phyloP scores from a whole-genome alignment of 30 jellyfish, hydroid and myxozoan species.

The Sanderia malayensis region DNA sequence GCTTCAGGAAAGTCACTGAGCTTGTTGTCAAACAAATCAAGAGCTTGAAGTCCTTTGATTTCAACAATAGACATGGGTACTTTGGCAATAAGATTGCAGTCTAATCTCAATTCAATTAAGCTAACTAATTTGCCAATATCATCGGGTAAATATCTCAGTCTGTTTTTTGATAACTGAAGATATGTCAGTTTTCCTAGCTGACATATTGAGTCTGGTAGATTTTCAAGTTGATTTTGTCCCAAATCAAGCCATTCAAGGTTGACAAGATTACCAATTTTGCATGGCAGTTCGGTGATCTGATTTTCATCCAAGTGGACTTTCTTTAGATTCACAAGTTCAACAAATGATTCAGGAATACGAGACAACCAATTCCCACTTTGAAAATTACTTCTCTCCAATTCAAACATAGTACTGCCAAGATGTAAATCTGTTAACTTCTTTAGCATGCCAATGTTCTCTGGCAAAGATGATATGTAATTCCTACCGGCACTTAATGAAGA shows the following conservation, averaged over 20 bases:
- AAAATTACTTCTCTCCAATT: slow-evolving; percentile 84
- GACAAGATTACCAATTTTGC: slow-evolving; percentile 55
- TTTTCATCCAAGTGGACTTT: slow-evolving; percentile 76
- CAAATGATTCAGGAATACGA: slow-evolving; percentile 64
- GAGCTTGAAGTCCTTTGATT: slow-evolving; percentile 48
- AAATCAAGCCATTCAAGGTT: slow-evolving; percentile 74
- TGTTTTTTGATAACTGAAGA: slow-evolving; percentile 83
- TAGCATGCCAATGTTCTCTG: slow-evolving; percentile 69
- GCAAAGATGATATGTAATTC: slow-evolving; percentile 63
- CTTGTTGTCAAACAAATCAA: slow-evolving; percentile 77
- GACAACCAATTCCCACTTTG: slow-evolving; percentile 93
- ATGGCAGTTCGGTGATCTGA: slow-evolving; percentile 68
- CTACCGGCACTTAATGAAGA: slow-evolving; percentile 60
- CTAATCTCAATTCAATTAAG: slow-evolving; percentile 72
- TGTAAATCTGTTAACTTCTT: slow-evolving; percentile 44
- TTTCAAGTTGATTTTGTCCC: slow-evolving; percentile 80
- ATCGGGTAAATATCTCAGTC: slow-evolving; percentile 57
- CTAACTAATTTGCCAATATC: slow-evolving; percentile 59
- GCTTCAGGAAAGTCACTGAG: slow-evolving; percentile 66
- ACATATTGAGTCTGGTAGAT: slow-evolving; percentile 77
- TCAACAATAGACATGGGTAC: slow-evolving; percentile 66
- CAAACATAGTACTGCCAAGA: slow-evolving; percentile 82
- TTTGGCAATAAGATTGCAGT: slow-evolving; percentile 41
- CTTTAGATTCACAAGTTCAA: slow-evolving; percentile 39
- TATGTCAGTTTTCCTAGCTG: slow-evolving; percentile 43